These are phyloP conservation scores for Drosophila koepferae DNA, from an alignment of 2,888 invertebrate species.

Conservation along the genomic window DNA sequence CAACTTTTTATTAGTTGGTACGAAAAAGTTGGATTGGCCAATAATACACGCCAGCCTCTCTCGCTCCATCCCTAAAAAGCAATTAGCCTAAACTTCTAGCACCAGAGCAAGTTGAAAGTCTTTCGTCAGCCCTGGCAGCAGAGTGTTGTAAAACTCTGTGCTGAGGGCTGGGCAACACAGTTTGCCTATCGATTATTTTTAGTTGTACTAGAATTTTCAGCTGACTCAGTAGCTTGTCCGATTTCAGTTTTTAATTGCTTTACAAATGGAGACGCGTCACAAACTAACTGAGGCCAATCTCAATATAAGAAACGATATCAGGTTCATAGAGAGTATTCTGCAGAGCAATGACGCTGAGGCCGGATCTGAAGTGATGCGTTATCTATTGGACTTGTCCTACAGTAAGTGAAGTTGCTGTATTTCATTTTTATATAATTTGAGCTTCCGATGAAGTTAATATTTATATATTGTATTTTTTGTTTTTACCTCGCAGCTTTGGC, in stretches of 20 bases:
- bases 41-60: slow-evolving; percentile 50
- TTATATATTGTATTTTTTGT: too few species aligned
- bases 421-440: too few species aligned
- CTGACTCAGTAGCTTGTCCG: not conserved
- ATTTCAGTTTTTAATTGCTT: not conserved
- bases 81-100: slow-evolving; percentile 58
- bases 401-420: slow-evolving; percentile 19
- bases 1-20: slow-evolving; percentile 70
- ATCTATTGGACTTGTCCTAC: slow-evolving; percentile 25
- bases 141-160: slow-evolving; percentile 8
- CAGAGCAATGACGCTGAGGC: not conserved
- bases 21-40: slow-evolving; percentile 72
- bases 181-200: slow-evolving; percentile 30
- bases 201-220: not conserved
- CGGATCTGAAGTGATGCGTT: slow-evolving; percentile 6
- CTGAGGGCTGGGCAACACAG: slow-evolving; percentile 28
- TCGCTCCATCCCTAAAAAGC: slow-evolving; percentile 54
- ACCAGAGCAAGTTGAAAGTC: slow-evolving; percentile 33
- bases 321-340: slow-evolving; percentile 29
- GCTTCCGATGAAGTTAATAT: too few species aligned
- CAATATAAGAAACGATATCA: not conserved
- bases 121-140: not conserved
- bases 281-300: slow-evolving; percentile 7
- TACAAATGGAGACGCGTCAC: slow-evolving; percentile 3
- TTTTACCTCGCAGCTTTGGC: slow-evolving; percentile 25